Evolutionary conservation across 2,113 vertebrate genomes (phyloP), one percentile per base, ranked within the genome.

Genomic region (Oenanthe melanoleuca): DNA sequence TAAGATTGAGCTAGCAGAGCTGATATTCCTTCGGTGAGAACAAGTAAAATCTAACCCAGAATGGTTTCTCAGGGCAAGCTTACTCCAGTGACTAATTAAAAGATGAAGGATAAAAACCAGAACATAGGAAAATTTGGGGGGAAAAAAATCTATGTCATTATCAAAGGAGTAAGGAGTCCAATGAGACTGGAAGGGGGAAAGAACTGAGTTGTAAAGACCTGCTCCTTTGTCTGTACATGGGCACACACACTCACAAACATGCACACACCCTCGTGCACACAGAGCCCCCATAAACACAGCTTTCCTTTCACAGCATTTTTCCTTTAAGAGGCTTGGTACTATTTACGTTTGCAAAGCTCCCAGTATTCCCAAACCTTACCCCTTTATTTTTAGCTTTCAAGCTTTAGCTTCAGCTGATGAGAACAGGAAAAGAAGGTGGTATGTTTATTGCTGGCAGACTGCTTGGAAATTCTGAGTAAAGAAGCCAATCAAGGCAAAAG

Each of bases 391-490:
- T 79, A 88, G 56, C 53, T 93, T 90, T 92, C 49, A 90, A 61
- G 25, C 64, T 86, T 90, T 86, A 92, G 31, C 67, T 93, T 95
- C 69, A 81, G 69, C 60, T 88, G 75, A 86, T 73, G 71, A 52
- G 81, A 92, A 66, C 37, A 78, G 75, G 64, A 88, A 74, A 86
- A 91, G 86, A 78, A 88, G 60, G 82, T 45, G 64, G 40, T 37
- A 69, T 60, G 28, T 78, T 86, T 96, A 81, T 47, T 90, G 72
- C 79, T 90, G 61, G 60, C 49, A 86, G 91, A 79, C 45, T 75
- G 82, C 61, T 81, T 96, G 80, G 80, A 91, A 95, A 93, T 91
- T 77, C 92, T 90, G 18, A 86, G 60, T 56, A 85, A 82, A 95
- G 82, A 90, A 95, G 49, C 75, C 64, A 92, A 86, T 81, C 84